Percentiles rank a stretch among this genome's conserved stretches.
phyloP scores from a whole-genome alignment of 2,113 vertebrate species.

The Rhipidura dahli region DNA sequence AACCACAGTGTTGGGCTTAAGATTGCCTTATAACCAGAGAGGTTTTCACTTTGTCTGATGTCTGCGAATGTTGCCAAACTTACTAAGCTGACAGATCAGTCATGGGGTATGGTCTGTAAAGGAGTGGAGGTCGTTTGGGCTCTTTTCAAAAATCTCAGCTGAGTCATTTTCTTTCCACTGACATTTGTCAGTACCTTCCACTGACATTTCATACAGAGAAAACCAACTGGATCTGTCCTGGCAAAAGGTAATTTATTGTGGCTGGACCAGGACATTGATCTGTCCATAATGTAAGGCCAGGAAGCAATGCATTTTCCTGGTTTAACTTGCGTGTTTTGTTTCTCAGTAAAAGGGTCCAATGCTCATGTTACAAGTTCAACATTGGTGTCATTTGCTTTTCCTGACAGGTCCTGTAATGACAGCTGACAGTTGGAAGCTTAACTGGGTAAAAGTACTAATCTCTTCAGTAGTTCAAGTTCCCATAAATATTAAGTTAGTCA shows the following conservation, averaged over 20 bases:
- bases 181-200: background rate
- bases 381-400: slow-evolving; percentile 57
- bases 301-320: slow-evolving; percentile 22
- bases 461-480: slow-evolving; percentile 66
- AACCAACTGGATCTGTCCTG: background rate
- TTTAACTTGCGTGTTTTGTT: slow-evolving; percentile 50
- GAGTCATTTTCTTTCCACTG: background rate
- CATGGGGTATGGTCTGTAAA: background rate
- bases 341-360: slow-evolving; percentile 16
- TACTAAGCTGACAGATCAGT: background rate
- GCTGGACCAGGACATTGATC: slow-evolving; percentile 46
- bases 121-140: background rate
- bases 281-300: slow-evolving; percentile 50
- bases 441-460: slow-evolving; percentile 65
- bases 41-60: background rate
- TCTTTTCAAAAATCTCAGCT: background rate
- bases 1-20: background rate
- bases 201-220: background rate
- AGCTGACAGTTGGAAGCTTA: slow-evolving; percentile 63
- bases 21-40: background rate
- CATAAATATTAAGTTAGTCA: slow-evolving; percentile 69
- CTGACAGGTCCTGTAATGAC: slow-evolving; percentile 49
- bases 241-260: slow-evolving; percentile 32
- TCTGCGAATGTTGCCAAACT: background rate
- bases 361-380: slow-evolving; percentile 49